Evolutionary conservation across 2,113 vertebrate species (phyloP).

Genomic region (Hydropotes inermis): DNA sequence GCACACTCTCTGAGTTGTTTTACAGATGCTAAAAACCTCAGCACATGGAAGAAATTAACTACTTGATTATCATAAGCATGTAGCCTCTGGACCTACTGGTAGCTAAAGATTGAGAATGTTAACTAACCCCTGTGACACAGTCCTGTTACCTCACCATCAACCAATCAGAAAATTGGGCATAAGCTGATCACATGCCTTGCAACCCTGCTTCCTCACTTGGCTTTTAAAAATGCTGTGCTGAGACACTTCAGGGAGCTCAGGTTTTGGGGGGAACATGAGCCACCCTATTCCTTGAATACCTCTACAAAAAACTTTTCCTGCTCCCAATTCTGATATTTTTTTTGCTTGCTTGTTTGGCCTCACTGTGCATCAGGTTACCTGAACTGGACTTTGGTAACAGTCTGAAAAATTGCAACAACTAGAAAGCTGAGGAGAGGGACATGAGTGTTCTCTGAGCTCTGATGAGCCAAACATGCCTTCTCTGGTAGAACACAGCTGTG

Average conservation of each 20-base stretch:
- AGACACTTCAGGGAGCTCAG: neutral
- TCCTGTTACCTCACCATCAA: neutral
- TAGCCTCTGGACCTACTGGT: neutral
- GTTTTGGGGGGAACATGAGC: neutral
- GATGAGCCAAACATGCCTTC: neutral
- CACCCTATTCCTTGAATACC: neutral
- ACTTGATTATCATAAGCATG: neutral
- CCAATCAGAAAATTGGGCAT: neutral
- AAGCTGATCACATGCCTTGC: neutral
- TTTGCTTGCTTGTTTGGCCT: neutral
- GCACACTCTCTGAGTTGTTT: neutral
- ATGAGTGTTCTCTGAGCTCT: neutral
- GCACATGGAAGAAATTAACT: neutral
- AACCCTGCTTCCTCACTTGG: neutral
- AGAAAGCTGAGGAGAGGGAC: neutral
- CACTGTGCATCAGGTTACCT: neutral
- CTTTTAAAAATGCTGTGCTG: neutral
- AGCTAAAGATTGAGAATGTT: neutral
- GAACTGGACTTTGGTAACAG: neutral
- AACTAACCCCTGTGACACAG: neutral
- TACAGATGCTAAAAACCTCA: neutral
- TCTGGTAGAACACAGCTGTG: neutral
- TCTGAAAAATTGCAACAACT: neutral
- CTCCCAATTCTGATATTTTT: neutral
- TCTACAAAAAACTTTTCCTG: neutral